phyloP scores from a whole-genome alignment of 2,113 vertebrate species.

The Peucedramus taeniatus region DNA sequence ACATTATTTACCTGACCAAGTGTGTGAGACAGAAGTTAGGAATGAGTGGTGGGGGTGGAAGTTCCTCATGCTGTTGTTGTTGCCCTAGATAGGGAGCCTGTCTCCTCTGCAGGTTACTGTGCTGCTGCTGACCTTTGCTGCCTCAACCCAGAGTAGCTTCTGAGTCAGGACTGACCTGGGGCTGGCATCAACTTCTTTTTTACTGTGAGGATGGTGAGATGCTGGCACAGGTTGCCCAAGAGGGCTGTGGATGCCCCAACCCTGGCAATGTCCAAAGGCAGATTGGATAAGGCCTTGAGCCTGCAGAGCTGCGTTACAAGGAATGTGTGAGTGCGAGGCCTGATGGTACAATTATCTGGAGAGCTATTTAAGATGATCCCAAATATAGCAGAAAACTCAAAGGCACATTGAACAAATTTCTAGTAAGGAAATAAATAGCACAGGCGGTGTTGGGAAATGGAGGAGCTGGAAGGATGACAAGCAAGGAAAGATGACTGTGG shows the following conservation, averaged over 20 bases:
- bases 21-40: not conserved
- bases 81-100: not conserved
- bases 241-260: not conserved
- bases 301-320: not conserved
- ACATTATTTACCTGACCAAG: not conserved
- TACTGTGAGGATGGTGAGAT: not conserved
- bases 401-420: not conserved
- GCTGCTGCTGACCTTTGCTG: not conserved
- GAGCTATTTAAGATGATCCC: not conserved
- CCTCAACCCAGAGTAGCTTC: not conserved
- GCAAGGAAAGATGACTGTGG: not conserved
- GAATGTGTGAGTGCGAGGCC: fast-evolving
- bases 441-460: not conserved
- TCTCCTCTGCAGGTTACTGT: not conserved
- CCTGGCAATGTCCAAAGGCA: not conserved
- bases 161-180: not conserved
- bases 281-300: not conserved
- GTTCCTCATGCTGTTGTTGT: not conserved
- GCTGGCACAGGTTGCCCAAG: not conserved
- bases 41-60: conserved; percentile 17
- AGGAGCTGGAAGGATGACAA: not conserved
- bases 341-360: not conserved
- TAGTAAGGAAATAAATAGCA: not conserved
- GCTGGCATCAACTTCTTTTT: not conserved
- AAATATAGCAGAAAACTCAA: not conserved